These are phyloP conservation scores for Catagonus wagneri DNA, from an alignment of 2,113 vertebrate genomes.

Conservation along the genomic window DNA sequence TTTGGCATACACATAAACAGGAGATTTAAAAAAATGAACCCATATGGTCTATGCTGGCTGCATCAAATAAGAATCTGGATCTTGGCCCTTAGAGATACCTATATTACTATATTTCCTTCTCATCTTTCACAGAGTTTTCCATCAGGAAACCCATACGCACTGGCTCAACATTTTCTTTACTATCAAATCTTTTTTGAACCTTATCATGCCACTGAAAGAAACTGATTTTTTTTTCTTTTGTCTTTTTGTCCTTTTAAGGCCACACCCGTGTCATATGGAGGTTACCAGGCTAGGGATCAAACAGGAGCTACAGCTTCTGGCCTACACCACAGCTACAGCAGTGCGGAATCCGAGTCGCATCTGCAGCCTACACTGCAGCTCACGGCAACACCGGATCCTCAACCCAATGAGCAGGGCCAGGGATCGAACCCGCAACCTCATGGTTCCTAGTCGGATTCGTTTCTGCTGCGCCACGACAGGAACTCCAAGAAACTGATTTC, in stretches of 20 bases:
- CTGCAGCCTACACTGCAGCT: too few relatives aligned
- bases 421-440: too few relatives aligned
- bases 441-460: too few relatives aligned
- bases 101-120: background rate
- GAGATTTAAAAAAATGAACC: background rate
- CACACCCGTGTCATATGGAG: too few relatives aligned
- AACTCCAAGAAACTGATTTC: background rate
- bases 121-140: conserved; percentile 11
- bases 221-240: background rate
- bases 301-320: too few relatives aligned
- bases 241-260: too few relatives aligned
- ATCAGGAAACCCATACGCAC: background rate
- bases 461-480: too few relatives aligned
- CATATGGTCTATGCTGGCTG: background rate
- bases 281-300: too few relatives aligned
- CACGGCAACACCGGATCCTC: too few relatives aligned
- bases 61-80: background rate
- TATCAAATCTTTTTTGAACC: background rate
- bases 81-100: background rate
- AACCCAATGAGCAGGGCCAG: too few relatives aligned
- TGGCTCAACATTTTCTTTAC: background rate
- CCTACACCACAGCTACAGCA: too few relatives aligned
- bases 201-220: background rate
- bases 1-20: background rate
- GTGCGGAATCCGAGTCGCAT: too few relatives aligned